Conservation (phyloP, 2,888 invertebrate genomes). For the Spodoptera picta region DNA sequence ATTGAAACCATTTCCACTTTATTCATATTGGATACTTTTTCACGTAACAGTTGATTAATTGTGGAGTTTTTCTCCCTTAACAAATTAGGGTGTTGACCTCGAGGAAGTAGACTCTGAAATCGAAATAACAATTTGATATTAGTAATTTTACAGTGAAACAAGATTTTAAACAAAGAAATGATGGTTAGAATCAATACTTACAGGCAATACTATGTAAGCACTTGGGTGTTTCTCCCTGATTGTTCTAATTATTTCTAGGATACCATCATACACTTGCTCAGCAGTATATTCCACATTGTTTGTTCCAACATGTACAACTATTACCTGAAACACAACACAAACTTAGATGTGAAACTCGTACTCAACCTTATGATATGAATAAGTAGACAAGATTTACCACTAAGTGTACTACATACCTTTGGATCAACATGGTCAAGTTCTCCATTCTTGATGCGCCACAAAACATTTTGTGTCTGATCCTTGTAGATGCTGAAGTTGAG, state of each 20-base stretch:
- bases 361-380: background rate
- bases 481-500: slow-evolving; percentile 97
- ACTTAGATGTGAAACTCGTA: background rate
- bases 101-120: slow-evolving; percentile 94
- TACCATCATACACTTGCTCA: slow-evolving; percentile 94
- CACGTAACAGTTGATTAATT: slow-evolving; percentile 92
- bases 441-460: slow-evolving; percentile 97
- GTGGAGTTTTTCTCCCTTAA: slow-evolving; percentile 93
- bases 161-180: background rate
- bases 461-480: slow-evolving; percentile 95
- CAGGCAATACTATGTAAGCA: slow-evolving; percentile 95
- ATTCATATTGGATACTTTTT: slow-evolving; percentile 89
- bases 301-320: slow-evolving; percentile 96
- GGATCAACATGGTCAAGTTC: slow-evolving; percentile 96
- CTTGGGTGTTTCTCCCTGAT: slow-evolving; percentile 93
- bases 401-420: slow-evolving; percentile 89
- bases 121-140: slow-evolving; percentile 13
- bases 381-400: background rate
- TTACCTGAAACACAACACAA: slow-evolving; percentile 89
- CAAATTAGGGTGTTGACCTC: slow-evolving; percentile 95
- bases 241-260: slow-evolving; percentile 92
- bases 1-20: slow-evolving; percentile 94
- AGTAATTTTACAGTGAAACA: background rate
- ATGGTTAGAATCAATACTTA: slow-evolving; percentile 82
- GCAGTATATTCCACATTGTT: slow-evolving; percentile 94